Evolutionary conservation across 2,888 invertebrate species (phyloP).

Genomic region (Meiosimyza decipiens): DNA sequence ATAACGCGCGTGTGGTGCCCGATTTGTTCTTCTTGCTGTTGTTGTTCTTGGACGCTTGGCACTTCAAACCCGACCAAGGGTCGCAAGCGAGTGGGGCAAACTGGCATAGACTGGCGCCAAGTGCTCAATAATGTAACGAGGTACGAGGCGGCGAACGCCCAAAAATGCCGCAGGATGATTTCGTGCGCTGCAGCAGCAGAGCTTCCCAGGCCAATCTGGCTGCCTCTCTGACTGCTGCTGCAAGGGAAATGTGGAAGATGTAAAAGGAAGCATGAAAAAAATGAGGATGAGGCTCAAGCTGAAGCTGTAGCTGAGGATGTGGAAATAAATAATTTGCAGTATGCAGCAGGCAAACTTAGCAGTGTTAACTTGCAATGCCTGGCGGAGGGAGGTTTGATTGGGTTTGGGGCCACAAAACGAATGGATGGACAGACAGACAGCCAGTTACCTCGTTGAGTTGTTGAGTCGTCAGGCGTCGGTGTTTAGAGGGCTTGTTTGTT

Average conservation of each 20-base stretch:
- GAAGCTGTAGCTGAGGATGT: conserved; percentile 1
- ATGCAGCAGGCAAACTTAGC: conserved; percentile 8
- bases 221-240: not conserved
- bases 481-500: conserved; percentile 49
- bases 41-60: conserved; percentile 15
- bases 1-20: conserved; percentile 41
- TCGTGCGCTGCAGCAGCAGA: conserved; percentile 2
- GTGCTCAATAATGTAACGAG: conserved; percentile 66
- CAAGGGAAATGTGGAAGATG: not conserved
- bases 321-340: conserved; percentile 37
- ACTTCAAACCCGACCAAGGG: conserved; percentile 11
- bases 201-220: conserved; percentile 34
- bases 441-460: not conserved
- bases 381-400: not conserved
- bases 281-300: no score
- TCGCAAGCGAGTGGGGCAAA: conserved; percentile 31
- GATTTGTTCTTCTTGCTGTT: conserved; percentile 27
- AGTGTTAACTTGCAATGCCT: not conserved
- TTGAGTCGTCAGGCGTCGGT: conserved; percentile 32
- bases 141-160: conserved; percentile 50
- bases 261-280: no score
- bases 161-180: conserved; percentile 31
- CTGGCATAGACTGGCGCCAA: conserved; percentile 64
- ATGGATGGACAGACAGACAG: conserved; percentile 1
- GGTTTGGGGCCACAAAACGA: not conserved